Base-by-base conservation (phyloP, 2,113 vertebrate genomes). In the Cheirogaleus medius region DNA sequence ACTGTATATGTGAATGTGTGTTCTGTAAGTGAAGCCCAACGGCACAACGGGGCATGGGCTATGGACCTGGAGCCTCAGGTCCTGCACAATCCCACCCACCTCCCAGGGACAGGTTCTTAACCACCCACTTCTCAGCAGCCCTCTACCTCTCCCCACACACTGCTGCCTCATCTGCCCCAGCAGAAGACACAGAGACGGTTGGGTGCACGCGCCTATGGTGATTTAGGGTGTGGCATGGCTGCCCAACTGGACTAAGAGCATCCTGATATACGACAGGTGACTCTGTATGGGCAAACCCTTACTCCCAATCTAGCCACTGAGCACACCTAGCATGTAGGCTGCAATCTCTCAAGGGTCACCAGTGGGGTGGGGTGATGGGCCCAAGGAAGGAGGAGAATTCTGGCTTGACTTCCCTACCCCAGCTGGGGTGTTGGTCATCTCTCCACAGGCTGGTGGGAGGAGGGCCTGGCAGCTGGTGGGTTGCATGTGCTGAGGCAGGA, bases 261-360 rank as follows among this genome's bases (percentile, higher is more conserved):
- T 18, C 15, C 18, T 23, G 23, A 44, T 27, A 44, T 0, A 0
- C 66, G n/a, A 68, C 68, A 63, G 25, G 20, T 34, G n/a, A 77
- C 52, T 29, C 42, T 32, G 39, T 4, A 39, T 20, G 54, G 29
- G 47, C 0, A 18, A 54, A 32, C 44, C 37, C 64, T 64, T 34
- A 66, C 7, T 6, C 68, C 77, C 32, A 71, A 34, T 20, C 29
- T 63, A 94, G 29, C 49, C 17, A 77, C 42, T 0, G 2, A 54
- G 58, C 52, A 63, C 0, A 3, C 3, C 54, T 15, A 13, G 17
- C 52, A 69, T 1, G 21, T 10, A n/a, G 77, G 77, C 0, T 60
- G 15, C 11, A 63, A 14, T 69, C 2, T 49, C 23, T 84, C 39
- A 9, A 77, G 27, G 47, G 54, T 66, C 18, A 29, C 37, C 11